Evolutionary conservation across 2,113 vertebrate species (phyloP).

Genomic region (Chaetodon auriga): DNA sequence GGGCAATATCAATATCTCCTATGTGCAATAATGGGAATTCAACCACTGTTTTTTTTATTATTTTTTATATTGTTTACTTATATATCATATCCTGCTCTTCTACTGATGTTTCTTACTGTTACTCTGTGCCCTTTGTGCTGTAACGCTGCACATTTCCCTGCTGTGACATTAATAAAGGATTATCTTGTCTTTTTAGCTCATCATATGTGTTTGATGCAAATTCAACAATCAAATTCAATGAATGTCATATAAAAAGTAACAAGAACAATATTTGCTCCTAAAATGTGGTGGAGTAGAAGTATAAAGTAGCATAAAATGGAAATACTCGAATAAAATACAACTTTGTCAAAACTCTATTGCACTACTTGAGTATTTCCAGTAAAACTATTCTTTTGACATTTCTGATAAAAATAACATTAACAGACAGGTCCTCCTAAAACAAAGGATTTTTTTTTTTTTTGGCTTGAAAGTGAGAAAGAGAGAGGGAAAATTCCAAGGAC

Average conservation of each 20-base stretch:
- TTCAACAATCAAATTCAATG: not conserved
- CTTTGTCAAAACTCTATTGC: not conserved
- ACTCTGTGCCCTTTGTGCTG: too few species aligned
- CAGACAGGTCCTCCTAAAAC: not conserved
- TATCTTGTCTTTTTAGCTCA: not conserved
- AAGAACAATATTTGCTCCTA: not conserved
- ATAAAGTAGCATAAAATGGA: not conserved
- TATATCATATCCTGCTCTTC: too few species aligned
- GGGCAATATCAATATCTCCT: too few species aligned
- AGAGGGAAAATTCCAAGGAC: constrained; percentile 7
- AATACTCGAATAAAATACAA: not conserved
- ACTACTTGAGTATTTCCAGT: not conserved
- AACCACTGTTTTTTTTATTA: too few species aligned
- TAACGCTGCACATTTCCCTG: too few species aligned
- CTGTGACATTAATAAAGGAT: too few species aligned
- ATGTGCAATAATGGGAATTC: too few species aligned
- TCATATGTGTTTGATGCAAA: not conserved
- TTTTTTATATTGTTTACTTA: too few species aligned
- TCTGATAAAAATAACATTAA: not conserved
- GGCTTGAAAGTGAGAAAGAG: not conserved
- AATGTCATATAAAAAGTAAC: not conserved
- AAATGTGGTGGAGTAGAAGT: not conserved
- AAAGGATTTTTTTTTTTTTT: not conserved
- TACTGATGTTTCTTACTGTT: too few species aligned
- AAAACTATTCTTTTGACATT: not conserved